A percentile compares a stretch with the other conserved stretches of the same genome.
Conservation (phyloP, 2,113 vertebrate species). For the Gallinago paraguaiae region DNA sequence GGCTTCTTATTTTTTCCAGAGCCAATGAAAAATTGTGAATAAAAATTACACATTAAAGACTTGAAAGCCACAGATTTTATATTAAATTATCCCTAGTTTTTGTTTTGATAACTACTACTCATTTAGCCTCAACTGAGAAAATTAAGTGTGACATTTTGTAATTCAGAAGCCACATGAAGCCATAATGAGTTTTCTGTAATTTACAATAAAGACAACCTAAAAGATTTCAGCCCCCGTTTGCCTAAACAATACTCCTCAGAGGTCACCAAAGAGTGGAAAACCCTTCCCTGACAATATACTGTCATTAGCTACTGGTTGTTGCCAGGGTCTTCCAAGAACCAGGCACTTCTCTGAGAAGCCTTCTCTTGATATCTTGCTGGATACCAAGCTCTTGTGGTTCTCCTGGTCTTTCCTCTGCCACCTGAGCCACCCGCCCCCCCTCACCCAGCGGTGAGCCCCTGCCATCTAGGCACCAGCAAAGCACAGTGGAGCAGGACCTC, state of each 20-base stretch:
- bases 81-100: background rate
- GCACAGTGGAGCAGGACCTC: background rate
- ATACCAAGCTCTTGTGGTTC: accelerated
- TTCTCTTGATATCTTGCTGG: no score
- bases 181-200: background rate
- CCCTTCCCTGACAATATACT: background rate
- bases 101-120: background rate
- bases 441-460: accelerated
- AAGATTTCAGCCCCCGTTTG: background rate
- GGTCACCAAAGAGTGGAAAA: background rate
- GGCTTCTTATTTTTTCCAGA: background rate
- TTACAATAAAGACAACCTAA: constrained; percentile 17
- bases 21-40: background rate
- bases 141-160: background rate
- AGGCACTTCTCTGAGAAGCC: background rate
- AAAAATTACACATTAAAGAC: background rate
- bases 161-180: constrained; percentile 40
- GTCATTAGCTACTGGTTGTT: background rate
- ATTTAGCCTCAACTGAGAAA: background rate
- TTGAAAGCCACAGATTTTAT: background rate
- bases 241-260: constrained; percentile 39
- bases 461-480: accelerated
- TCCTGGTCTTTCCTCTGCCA: background rate
- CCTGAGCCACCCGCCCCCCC: background rate
- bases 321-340: background rate